Base-by-base conservation (phyloP, 2,888 invertebrate species). In the Tholera decimalis region DNA sequence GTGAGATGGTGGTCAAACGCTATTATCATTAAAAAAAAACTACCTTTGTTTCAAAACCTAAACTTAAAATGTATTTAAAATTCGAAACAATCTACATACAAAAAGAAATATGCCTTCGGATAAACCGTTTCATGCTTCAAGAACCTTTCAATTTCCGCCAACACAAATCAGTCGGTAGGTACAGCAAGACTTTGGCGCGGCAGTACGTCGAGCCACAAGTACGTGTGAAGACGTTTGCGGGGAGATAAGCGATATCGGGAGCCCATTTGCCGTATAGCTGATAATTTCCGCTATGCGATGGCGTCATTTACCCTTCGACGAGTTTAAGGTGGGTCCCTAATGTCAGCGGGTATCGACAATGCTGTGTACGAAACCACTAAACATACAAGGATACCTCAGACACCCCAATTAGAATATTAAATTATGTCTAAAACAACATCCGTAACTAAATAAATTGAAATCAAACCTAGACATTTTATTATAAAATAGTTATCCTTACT, bases 281-380 rank as follows among this genome's bases (percentile, higher is more conserved):
- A 91, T 91, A 92, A 92, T 92, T 92, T 92, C 92, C 92, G 92
- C 76, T 85, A 81, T 83, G 79, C 89, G 90, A 92, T 89, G 89
- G 91, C 89, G 89, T 89, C 91, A 87, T 92, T 91, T 91, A 88
- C 89, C 85, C 87, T 78, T 80, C 73, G 84, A 88, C 85, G 87
- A 86, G 81, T 88, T 88, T 85, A 28, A 73, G 89, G 88, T 77
- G 58, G 8, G 79, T 84, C 13, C 20, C 5, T n/a, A 59, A 44
- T 79, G 43, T 0, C 0, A 28, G 47, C 18, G 47, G 11, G 28
- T 28, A 2, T 28, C 28, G 18, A 11, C 1, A 28, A 18, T 24
- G 2, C 6, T 8, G 39, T 11, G n/a, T n/a, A n/a, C n/a, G n/a
- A n/a, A n/a, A n/a, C n/a, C n/a, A n/a, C n/a, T 0, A 4, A 41